Evolutionary conservation across 2,797 vertebrate genomes (phyloP).

Genomic region (Triplophysa yarkandensis): DNA sequence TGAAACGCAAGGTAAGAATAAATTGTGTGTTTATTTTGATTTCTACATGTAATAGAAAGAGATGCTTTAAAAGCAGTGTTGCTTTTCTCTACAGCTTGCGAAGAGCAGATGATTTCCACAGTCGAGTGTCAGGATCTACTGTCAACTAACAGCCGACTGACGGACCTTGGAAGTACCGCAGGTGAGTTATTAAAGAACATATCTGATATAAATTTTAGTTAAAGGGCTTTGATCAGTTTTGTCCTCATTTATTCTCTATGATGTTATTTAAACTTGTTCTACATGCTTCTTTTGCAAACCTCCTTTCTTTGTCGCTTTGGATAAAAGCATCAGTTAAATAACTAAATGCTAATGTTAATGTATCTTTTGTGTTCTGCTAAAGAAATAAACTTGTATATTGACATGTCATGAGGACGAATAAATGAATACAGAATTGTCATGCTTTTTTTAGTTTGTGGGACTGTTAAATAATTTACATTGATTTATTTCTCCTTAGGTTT

Average conservation of each 20-base stretch:
- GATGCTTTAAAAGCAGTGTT: too few relatives aligned
- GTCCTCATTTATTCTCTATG: too few relatives aligned
- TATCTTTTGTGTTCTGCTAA: too few relatives aligned
- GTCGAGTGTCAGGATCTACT: conserved; percentile 10
- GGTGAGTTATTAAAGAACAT: conserved; percentile 6
- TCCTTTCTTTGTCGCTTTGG: too few relatives aligned
- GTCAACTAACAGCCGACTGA: neutral
- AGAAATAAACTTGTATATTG: too few relatives aligned
- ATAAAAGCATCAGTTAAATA: too few relatives aligned
- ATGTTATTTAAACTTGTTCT: too few relatives aligned
- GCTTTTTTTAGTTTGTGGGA: neutral
- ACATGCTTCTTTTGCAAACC: too few relatives aligned
- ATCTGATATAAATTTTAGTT: too few relatives aligned
- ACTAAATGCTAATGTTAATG: too few relatives aligned
- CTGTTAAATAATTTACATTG: neutral
- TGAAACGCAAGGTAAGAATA: conserved; percentile 86
- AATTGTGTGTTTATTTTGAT: neutral
- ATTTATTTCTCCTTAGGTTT: conserved; percentile 31
- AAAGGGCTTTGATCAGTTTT: too few relatives aligned
- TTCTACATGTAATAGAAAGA: neutral
- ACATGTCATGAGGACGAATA: neutral
- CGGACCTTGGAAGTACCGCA: conserved; percentile 34
- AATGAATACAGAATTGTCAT: neutral
- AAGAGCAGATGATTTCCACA: neutral
- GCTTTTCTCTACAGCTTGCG: conserved; percentile 4